phyloP scores from a whole-genome alignment of 2,797 vertebrate species.

The Streptopelia turtur region DNA sequence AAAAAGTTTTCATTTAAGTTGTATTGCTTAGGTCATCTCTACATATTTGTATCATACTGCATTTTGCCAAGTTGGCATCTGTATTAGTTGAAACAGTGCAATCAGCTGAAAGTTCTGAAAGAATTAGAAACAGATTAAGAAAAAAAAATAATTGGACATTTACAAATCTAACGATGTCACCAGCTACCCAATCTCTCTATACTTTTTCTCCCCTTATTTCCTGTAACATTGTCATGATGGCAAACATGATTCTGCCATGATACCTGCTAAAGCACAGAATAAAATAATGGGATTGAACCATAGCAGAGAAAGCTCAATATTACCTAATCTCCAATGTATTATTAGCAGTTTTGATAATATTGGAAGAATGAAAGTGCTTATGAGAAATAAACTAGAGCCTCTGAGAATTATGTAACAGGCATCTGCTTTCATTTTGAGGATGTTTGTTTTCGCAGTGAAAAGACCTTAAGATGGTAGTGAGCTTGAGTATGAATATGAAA shows the following conservation, averaged over 20 bases:
- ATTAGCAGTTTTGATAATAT: background rate
- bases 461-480: background rate
- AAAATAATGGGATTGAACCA: accelerated
- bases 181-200: background rate
- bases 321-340: background rate
- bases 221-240: slow-evolving; percentile 13
- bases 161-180: slow-evolving; percentile 49
- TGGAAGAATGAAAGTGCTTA: background rate
- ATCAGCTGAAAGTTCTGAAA: slow-evolving; percentile 70
- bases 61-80: slow-evolving; percentile 74
- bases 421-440: background rate
- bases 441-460: background rate
- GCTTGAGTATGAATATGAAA: background rate
- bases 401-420: background rate
- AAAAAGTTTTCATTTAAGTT: slow-evolving; percentile 74
- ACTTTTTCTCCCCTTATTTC: background rate
- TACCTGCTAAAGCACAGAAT: background rate
- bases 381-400: background rate
- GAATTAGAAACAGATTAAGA: slow-evolving; percentile 78
- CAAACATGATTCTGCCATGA: background rate
- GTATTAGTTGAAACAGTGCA: slow-evolving; percentile 61
- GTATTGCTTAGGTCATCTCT: slow-evolving; percentile 70
- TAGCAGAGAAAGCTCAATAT: background rate
- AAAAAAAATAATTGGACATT: slow-evolving; percentile 46
- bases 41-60: slow-evolving; percentile 73